These are phyloP conservation scores for Bubo blakistoni DNA, from an alignment of 2,113 vertebrate species.

Conservation along the genomic window DNA sequence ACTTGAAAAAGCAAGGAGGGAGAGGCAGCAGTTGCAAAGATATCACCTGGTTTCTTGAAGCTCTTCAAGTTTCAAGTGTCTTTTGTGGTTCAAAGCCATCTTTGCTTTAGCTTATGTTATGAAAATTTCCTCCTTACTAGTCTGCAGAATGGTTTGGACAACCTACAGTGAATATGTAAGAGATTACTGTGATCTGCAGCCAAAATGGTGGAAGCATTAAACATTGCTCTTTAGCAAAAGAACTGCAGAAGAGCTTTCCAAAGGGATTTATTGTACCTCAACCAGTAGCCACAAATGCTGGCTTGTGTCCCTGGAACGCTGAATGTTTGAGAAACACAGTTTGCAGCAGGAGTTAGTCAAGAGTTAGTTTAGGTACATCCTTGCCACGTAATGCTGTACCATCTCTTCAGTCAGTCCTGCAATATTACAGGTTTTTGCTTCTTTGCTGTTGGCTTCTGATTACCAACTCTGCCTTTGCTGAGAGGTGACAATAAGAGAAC, in stretches of 20 bases:
- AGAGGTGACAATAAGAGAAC: background rate
- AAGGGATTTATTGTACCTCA: background rate
- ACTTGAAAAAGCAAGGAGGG: background rate
- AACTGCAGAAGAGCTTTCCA: background rate
- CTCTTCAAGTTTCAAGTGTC: background rate
- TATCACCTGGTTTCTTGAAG: background rate
- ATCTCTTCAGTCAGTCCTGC: background rate
- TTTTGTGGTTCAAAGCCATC: background rate
- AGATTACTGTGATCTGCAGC: background rate
- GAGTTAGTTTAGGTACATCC: background rate
- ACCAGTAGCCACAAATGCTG: background rate
- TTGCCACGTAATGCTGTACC: background rate
- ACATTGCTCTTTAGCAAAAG: background rate
- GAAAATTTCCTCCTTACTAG: background rate
- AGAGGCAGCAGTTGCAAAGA: background rate
- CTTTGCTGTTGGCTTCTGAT: background rate
- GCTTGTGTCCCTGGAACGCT: background rate
- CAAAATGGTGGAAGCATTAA: background rate
- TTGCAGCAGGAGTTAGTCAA: background rate
- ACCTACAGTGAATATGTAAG: fast-evolving
- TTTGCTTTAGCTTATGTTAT: background rate
- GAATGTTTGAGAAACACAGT: background rate
- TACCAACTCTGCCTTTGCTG: background rate
- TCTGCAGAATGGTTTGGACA: background rate
- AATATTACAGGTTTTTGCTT: background rate